A percentile compares a stretch with the other conserved stretches of the same genome.
These are phyloP conservation scores for Yponomeuta malinellus DNA, from an alignment of 2,888 invertebrate species.

Conservation along the genomic window DNA sequence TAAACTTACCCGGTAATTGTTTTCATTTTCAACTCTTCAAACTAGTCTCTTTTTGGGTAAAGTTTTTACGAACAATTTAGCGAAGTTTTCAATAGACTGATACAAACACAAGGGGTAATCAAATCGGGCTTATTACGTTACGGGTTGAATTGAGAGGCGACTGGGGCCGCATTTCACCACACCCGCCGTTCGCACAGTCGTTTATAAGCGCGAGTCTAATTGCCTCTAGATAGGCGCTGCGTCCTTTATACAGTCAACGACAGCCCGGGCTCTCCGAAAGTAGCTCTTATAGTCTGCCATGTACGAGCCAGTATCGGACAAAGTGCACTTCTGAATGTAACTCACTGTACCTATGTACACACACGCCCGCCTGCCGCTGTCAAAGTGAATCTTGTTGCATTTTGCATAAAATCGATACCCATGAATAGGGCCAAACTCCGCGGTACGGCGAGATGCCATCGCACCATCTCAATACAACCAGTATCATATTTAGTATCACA, in stretches of 20 bases:
- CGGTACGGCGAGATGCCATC: background rate
- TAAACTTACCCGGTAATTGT: too few species aligned
- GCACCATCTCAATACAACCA: conserved; percentile 22
- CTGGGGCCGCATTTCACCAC: conserved; percentile 38
- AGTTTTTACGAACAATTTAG: too few species aligned
- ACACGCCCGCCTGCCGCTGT: conserved; percentile 42
- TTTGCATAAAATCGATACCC: conserved; percentile 76
- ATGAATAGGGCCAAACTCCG: conserved; percentile 56
- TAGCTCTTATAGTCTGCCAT: background rate
- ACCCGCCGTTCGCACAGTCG: conserved; percentile 35
- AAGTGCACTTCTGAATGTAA: background rate
- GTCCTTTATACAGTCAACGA: background rate
- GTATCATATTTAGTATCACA: conserved; percentile 27
- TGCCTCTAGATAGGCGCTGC: conserved; percentile 39
- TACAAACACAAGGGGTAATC: background rate
- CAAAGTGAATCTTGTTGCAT: conserved; percentile 74
- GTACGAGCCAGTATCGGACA: conserved; percentile 8
- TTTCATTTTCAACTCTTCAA: too few species aligned
- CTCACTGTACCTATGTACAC: background rate
- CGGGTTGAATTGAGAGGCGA: conserved; percentile 22
- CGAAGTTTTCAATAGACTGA: background rate
- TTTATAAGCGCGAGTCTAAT: conserved; percentile 54
- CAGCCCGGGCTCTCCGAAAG: background rate
- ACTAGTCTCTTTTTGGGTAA: too few species aligned
- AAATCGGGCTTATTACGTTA: conserved; percentile 8